Evolutionary conservation across 2,888 invertebrate species (phyloP), one percentile per base, ranked within the genome.

Genomic region (Byasa hedistus): DNA sequence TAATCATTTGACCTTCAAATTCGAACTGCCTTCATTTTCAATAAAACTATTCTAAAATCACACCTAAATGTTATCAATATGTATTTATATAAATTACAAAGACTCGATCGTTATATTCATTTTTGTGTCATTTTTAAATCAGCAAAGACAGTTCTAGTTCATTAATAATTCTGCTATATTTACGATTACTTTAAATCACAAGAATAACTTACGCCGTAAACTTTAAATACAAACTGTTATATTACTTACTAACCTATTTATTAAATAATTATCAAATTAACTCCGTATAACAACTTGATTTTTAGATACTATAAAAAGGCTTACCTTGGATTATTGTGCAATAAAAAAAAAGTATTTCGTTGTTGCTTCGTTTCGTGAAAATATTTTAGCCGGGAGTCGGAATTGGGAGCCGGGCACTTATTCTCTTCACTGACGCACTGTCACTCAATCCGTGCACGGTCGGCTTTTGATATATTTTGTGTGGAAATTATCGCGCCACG

Each of bases 401-500:
- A 68, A 72, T 75, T 70, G 76, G 70, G 77, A 81, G 79, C 79
- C 77, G 81, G 78, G 79, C 88, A 89, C 87, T 83, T 75, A 79
- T 57, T 79, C 79, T 78, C 79, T 77, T 81, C 88, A 88, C 89
- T 84, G 79, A 83, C 79, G 86, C 90, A 89, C 90, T 89, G 82
- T 85, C 89, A 90, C 89, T 89, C 78, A 73, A 74, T 79, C 72
- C 73, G 70, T 75, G 79, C 85, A 82, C 86, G 78, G 81, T 82
- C 84, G 86, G 82, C 81, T 81, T 82, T 83, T 82, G 57, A 61
- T 74, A 69, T 62, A 62, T 36, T 32, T 66, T 63, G 58, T 69
- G 65, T 71, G 68, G 76, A 78, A 80, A 79, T 80, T 81, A 79
- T 81, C 84, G 82, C 87, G 84, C 79, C 79, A 78, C 80, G 74